Base-by-base conservation (phyloP, 53 echinoderm and acorn worm genomes). In the Holothuria leucospilota region DNA sequence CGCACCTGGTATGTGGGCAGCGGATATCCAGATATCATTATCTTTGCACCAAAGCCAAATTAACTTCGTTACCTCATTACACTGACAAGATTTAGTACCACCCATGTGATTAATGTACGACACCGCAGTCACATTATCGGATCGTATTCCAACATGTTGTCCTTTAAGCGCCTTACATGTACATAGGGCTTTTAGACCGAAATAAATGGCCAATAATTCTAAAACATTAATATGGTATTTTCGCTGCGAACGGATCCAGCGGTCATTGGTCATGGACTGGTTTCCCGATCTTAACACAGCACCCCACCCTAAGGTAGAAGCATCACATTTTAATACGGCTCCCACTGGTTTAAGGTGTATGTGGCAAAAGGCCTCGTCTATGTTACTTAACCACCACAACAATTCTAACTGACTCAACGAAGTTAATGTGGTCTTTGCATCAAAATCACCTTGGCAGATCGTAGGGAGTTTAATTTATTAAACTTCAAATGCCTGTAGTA, bases 91-190 rank as follows among this genome's bases (percentile, higher is more conserved):
- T 70, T 52, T 85, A 20, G 68, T 78, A 61, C 84, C 84, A n/a
- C 84, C 89, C 84, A 86, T 86, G 59, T 87, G 72, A 60, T 87
- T 87, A 64, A 91, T 82, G 51, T 82, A 91, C 20, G 74, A 30
- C 20, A 91, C 74, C n/a, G 91, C 87, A 29, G 91, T 87, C 41
- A 87, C 71, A 62, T 91, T 87, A 73, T 85, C 85, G n/a, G 53
- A 77, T 41, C 83, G 69, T 68, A 78, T 53, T 29, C 62, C 29
- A 25, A 75, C 91, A 84, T 75, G 87, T 20, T 87, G 77, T 27
- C 65, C 85, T 20, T 7, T 77, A 13, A 75, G 39, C 8, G 84
- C 20, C 34, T 85, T 71, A 30, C 69, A n/a, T n/a, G n/a, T n/a
- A n/a, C n/a, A 67, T 39, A 77, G 78, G 21, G 85, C 58, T 79